Evolutionary conservation across 2,888 invertebrate species (phyloP), one percentile per base, ranked within the genome.

Genomic region (Dioctria rufipes): DNA sequence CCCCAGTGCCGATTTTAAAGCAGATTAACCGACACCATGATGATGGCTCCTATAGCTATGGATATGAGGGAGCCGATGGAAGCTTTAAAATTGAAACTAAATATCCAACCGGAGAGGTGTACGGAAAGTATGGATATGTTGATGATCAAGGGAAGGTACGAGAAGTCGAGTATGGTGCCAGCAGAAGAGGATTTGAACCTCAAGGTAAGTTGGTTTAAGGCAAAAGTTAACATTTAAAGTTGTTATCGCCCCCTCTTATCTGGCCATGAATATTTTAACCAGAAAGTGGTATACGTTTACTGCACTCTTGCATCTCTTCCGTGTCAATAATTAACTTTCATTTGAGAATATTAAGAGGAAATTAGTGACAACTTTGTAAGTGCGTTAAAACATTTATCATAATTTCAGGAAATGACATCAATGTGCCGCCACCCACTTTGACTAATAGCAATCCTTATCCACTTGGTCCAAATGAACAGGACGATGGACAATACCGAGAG

Each of bases 61-160:
- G 96, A 0, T 96, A 95, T 88, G 96, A 96, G 88, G 94, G 92
- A 0, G 96, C 95, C 0, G 96, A 96, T 86, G 95, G 95, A 8
- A 93, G 94, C 71, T 96, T 94, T 90, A 96, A 96, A 89, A 95
- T 96, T 83, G 96, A 96, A 88, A 95, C 96, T 1, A 96, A 96
- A 88, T 94, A 95, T 85, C 91, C 94, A 0, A 93, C 92, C 66
- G 96, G 96, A 0, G 95, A 96, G 85, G 95, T 96, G 0, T 94
- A 93, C 75, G 96, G 96, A 81, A 96, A 96, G 87, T 96, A 96
- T 86, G 96, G 96, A n/a, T 96, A 96, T 87, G 91, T 95, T 0
- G 96, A 96, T 84, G 95, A 94, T 85, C 90, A 89, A 40, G 96
- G 96, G 0, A 92, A 92, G 85, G 85, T 92, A 39, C 91, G 96